Base-by-base conservation (phyloP, 2,797 vertebrate species). In the Rhabdomys pumilio region DNA sequence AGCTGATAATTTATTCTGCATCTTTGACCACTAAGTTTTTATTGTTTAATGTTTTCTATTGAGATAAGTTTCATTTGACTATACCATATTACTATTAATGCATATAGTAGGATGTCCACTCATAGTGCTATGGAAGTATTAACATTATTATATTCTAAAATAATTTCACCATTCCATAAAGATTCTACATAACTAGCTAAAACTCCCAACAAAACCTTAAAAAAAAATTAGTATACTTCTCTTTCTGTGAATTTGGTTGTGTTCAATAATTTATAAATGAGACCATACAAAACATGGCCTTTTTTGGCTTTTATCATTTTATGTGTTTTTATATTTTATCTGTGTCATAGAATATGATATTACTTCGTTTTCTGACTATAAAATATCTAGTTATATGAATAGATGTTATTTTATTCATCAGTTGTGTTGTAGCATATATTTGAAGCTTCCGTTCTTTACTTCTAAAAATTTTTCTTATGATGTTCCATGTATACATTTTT, bases 231-330 rank as follows among this genome's bases (percentile, higher is more conserved):
- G 53, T 53, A 22, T 89, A 50, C 22, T 67, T 76, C 63, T 87
- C 10, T 59, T 20, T 85, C n/a, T 53, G 22, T 81, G 29, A 2
- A 17, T 80, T 90, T 87, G 2, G 50, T 22, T 94, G 24, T 79
- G 87, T 11, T 65, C 72, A 31, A 19, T 8, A 69, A 9, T 50
- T 53, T 69, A 86, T 50, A 67, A 47, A 89, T 13, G 13, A 3
- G 15, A 44, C 47, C 44, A 87, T 53, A 53, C 2, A 50, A 96
- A 67, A 34, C 34, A 5, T 67, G 22, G 17, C 24, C 47, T 85
- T 76, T 69, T 83, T 24, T 94, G 34, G 9, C 29, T 86, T 89
- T 24, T 93, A 89, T 93, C 34, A 55, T 20, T 47, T 77, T 82
- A 17, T 31, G 77, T 57, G 11, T 89, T 93, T 91, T 81, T 65